phyloP scores from a whole-genome alignment of 2,888 invertebrate species.

The Diplazon laetatorius region DNA sequence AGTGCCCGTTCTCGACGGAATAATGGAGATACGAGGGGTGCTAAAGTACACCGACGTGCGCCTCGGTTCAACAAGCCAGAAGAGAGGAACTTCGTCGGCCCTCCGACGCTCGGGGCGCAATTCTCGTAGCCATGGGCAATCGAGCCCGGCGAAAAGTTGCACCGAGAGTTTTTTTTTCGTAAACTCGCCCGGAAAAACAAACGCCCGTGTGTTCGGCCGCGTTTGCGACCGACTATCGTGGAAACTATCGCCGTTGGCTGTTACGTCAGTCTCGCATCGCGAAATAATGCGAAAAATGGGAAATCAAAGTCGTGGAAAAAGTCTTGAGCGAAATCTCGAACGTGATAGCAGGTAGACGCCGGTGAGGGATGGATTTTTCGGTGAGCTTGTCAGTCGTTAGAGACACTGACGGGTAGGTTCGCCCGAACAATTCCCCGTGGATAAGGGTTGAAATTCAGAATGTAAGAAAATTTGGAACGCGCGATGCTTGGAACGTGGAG shows the following conservation, averaged over 20 bases:
- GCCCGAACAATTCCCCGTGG: too few species aligned
- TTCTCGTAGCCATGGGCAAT: conserved; percentile 15
- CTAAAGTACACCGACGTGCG: conserved; percentile 5
- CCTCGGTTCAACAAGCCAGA: conserved; percentile 40
- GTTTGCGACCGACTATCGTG: conserved; percentile 34
- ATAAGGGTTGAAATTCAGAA: too few species aligned
- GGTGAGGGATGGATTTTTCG: too few species aligned
- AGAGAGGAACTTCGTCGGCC: conserved; percentile 30
- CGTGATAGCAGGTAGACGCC: conserved; percentile 22
- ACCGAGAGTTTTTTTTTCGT: conserved; percentile 47
- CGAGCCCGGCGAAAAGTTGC: conserved; percentile 32
- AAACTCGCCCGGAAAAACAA: conserved; percentile 44
- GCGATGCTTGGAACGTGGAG: too few species aligned
- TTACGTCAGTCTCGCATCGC: neutral
- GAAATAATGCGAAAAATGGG: conserved; percentile 18
- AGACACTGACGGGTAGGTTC: too few species aligned
- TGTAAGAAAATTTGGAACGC: too few species aligned
- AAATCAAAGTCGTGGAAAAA: conserved; percentile 13
- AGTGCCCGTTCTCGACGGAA: neutral
- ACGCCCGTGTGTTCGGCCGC: conserved; percentile 11
- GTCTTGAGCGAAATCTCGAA: conserved; percentile 29
- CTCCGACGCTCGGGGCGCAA: conserved; percentile 7
- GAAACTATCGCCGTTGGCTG: neutral
- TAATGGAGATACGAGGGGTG: conserved; percentile 1
- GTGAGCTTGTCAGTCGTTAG: too few species aligned